Evolutionary conservation across 2,888 invertebrate genomes (phyloP), one percentile per base, ranked within the genome.

Genomic region (Oscheius sp.): DNA sequence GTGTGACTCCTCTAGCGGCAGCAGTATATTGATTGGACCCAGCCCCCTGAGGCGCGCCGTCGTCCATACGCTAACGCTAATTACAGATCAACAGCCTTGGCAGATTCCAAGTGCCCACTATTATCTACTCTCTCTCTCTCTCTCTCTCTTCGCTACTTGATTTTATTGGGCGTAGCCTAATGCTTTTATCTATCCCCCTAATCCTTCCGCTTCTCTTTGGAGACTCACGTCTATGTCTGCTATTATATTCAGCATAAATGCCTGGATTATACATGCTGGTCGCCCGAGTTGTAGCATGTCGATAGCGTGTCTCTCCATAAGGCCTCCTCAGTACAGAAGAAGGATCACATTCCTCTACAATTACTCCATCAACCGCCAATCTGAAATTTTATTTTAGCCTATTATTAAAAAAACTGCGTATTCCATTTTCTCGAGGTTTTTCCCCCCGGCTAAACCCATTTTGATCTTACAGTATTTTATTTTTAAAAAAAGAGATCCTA

Each of bases 291-390:
- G 72, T 70, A 0, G 69, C 70, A 20, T 55, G 67, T 29, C 70
- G 45, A 27, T 46, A 57, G n/a, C 65, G 55, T 15, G 10, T 39
- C 27, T 42, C 52, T 15, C 27, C 45, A 45, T 61, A 61, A 1
- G 68, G 61, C 20, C 68, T 37, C 15, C 74, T 42, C 2, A 74
- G 46, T n/a, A 75, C 45, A 2, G 74, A 58, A 2, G 75, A 57
- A 42, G 74, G 78, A 58, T 78, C 78, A 53, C 74, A 74, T 63
- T 80, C 80, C 37, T 80, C 80, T 57, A 80, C 67, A 50, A 80
- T 80, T 37, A 78, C 71, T 10, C 77, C 80, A 20, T 75, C 76
- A 17, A 64, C 73, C 1, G 76, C 75, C 53, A 77, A 52, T 61
- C 75, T 75, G 61, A 52, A 73, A 55, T 3, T n/a, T 8, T 27